Evolutionary conservation across 2,888 invertebrate species (phyloP).

Genomic region (Unio pictorum): DNA sequence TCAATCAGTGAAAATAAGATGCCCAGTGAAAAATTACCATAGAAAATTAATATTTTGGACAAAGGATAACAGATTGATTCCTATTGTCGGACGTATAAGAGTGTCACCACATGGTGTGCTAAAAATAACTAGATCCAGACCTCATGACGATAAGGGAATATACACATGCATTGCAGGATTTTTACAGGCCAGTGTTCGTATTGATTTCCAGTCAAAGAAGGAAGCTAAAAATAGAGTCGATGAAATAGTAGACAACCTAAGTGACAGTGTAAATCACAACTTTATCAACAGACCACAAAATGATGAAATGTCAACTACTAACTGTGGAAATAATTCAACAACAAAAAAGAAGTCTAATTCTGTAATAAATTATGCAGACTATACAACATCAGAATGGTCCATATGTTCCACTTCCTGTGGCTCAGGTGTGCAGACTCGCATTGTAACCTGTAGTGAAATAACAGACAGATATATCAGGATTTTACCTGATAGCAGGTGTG

Average conservation of each 20-base stretch:
- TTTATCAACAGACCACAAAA: constrained; percentile 42
- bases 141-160: constrained; percentile 45
- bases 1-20: constrained; percentile 56
- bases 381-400: constrained; percentile 81
- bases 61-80: constrained; percentile 49
- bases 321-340: constrained; percentile 21
- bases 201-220: constrained; percentile 51
- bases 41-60: constrained; percentile 60
- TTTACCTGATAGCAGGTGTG: constrained; percentile 46
- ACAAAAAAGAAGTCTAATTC: constrained; percentile 8
- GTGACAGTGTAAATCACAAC: constrained; percentile 27
- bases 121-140: constrained; percentile 51
- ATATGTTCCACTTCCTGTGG: constrained; percentile 87
- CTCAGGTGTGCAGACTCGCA: constrained; percentile 83
- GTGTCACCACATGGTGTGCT: constrained; percentile 51
- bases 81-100: constrained; percentile 51
- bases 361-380: constrained; percentile 33
- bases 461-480: constrained; percentile 80
- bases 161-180: constrained; percentile 59
- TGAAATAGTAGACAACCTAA: constrained; percentile 37
- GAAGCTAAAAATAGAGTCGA: constrained; percentile 41
- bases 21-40: constrained; percentile 60
- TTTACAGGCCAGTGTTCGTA: constrained; percentile 43
- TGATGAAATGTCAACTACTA: constrained; percentile 29
- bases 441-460: constrained; percentile 77